Conservation (phyloP, 2,113 vertebrate species). For the Mesembrinibis cayennensis region DNA sequence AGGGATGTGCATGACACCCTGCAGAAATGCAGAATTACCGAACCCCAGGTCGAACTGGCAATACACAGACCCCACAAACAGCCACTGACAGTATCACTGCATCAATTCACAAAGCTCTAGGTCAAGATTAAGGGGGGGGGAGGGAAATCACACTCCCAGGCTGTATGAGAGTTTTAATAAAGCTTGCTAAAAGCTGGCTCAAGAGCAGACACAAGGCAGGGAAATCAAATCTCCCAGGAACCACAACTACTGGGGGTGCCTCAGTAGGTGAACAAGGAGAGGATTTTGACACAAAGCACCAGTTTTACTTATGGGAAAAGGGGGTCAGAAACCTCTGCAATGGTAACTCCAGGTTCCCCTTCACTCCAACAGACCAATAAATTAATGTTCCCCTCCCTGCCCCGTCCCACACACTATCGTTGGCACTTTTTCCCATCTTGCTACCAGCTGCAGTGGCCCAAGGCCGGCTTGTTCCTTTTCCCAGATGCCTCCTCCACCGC, state of each 20-base stretch:
- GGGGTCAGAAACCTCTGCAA: background rate
- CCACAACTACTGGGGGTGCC: background rate
- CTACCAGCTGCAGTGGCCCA: background rate
- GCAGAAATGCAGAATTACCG: background rate
- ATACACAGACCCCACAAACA: background rate
- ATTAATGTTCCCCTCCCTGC: background rate
- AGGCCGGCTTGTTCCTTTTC: background rate
- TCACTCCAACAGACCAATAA: background rate
- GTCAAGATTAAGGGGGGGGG: background rate
- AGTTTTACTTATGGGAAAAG: background rate
- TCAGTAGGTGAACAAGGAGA: background rate
- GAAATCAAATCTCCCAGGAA: background rate
- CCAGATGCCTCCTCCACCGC: background rate
- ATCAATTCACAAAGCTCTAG: fast-evolving
- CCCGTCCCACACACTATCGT: fast-evolving
- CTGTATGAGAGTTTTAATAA: background rate
- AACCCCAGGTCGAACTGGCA: fast-evolving
- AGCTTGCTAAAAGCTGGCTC: background rate
- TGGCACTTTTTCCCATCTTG: background rate
- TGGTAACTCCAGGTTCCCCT: background rate
- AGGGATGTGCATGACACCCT: fast-evolving
- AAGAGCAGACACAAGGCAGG: background rate
- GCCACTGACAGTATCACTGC: background rate
- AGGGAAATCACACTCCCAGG: background rate
- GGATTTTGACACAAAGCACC: background rate